phyloP scores from a whole-genome alignment of 2,113 vertebrate species.

The Malurus melanocephalus region DNA sequence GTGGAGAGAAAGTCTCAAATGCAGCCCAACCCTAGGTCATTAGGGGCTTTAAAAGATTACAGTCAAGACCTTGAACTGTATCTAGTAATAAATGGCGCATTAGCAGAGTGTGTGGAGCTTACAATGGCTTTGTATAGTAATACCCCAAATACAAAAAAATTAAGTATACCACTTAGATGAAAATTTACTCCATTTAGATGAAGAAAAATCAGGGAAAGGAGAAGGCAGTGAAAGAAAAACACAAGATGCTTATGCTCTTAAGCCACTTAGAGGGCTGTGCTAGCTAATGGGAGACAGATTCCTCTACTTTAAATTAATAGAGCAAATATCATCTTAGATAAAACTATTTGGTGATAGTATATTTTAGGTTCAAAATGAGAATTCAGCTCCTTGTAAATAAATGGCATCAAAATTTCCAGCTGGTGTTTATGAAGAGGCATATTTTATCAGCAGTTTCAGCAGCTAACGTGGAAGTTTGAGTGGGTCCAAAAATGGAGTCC shows the following conservation, averaged over 20 bases:
- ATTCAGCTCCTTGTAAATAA: neutral
- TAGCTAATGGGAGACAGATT: neutral
- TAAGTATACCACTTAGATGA: neutral
- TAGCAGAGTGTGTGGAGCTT: neutral
- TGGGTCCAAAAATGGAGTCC: neutral
- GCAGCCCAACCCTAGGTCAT: slow-evolving; percentile 7
- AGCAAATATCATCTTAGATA: neutral
- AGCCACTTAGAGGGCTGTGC: neutral
- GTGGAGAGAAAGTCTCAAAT: slow-evolving; percentile 12
- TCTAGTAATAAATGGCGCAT: neutral
- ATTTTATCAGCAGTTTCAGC: neutral
- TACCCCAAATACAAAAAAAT: neutral
- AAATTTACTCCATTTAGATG: neutral
- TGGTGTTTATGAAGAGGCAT: neutral
- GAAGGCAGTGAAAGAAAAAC: neutral
- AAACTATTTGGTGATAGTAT: neutral
- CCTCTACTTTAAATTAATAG: neutral
- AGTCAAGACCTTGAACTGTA: slow-evolving; percentile 19
- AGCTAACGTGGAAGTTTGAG: neutral
- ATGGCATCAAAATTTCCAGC: neutral
- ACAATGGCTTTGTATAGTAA: neutral
- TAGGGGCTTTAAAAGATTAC: slow-evolving; percentile 33
- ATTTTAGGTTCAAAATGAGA: slow-evolving; percentile 19
- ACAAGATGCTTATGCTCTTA: neutral
- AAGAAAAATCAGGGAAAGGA: neutral